Evolutionary conservation across 2,888 invertebrate genomes (phyloP).

Genomic region (Apodemia zela): DNA sequence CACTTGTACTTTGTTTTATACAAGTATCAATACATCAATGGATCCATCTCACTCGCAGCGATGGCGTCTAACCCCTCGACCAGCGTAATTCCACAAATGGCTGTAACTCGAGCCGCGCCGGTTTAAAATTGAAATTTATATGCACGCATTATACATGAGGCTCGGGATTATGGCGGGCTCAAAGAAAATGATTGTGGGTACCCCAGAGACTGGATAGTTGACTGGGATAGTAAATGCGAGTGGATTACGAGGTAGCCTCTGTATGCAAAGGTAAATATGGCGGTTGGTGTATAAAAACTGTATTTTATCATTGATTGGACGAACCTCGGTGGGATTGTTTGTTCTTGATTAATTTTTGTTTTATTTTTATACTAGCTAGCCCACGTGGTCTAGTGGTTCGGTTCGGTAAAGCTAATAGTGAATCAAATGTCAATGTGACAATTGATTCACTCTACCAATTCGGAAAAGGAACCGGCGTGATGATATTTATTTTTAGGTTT

Average conservation of each 20-base stretch:
- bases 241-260: conserved; percentile 29
- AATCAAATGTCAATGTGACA: too few relatives aligned
- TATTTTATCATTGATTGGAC: conserved; percentile 10
- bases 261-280: conserved; percentile 13
- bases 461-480: too few relatives aligned
- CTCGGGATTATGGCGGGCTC: conserved; percentile 49
- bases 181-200: conserved; percentile 44
- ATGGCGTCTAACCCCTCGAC: conserved; percentile 33
- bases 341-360: neutral
- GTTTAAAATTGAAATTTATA: conserved; percentile 80
- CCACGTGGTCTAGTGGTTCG: too few relatives aligned
- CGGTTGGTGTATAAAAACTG: neutral
- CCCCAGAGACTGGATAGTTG: conserved; percentile 40
- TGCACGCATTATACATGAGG: conserved; percentile 74
- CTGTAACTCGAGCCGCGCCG: conserved; percentile 67
- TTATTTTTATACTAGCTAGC: too few relatives aligned
- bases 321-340: conserved; percentile 1
- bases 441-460: too few relatives aligned
- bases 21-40: neutral
- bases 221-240: conserved; percentile 34
- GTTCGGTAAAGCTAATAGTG: too few relatives aligned
- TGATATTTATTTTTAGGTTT: too few relatives aligned
- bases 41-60: conserved; percentile 24
- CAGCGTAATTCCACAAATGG: conserved; percentile 72
- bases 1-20: neutral